These are phyloP conservation scores for Suricata suricatta DNA, from an alignment of 2,113 vertebrate genomes.

Conservation along the genomic window DNA sequence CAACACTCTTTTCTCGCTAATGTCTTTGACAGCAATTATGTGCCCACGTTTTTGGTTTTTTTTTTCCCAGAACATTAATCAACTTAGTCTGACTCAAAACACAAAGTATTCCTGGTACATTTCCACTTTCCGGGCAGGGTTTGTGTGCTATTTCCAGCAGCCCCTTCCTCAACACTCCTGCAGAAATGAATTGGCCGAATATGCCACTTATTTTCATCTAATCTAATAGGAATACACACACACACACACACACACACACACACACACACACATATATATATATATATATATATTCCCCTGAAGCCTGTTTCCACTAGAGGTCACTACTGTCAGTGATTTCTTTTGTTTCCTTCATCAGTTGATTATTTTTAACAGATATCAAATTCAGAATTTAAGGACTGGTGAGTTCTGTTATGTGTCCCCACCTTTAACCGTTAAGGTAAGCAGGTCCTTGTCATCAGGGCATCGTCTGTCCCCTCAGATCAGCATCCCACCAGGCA, in stretches of 20 bases:
- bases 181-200: slow-evolving; percentile 18
- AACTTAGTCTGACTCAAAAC: not conserved
- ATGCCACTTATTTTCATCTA: not conserved
- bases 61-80: slow-evolving; percentile 35
- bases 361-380: not conserved
- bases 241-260: too few species aligned
- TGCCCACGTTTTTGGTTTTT: not conserved
- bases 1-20: not conserved
- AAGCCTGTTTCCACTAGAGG: slow-evolving; percentile 74
- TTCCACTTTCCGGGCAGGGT: not conserved
- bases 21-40: slow-evolving; percentile 24
- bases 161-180: not conserved
- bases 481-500: not conserved
- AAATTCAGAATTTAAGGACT: not conserved
- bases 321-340: slow-evolving; percentile 63
- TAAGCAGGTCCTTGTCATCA: not conserved
- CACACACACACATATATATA: too few species aligned
- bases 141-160: not conserved
- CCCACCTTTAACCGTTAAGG: not conserved
- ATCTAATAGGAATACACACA: accelerated
- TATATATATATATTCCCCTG: not conserved
- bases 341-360: not conserved
- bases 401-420: not conserved
- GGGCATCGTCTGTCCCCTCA: not conserved
- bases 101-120: not conserved